Percentiles rank a stretch among this genome's conserved stretches.
Evolutionary conservation across 2,888 invertebrate genomes (phyloP).

Genomic region (Synanthedon formicaeformis): DNA sequence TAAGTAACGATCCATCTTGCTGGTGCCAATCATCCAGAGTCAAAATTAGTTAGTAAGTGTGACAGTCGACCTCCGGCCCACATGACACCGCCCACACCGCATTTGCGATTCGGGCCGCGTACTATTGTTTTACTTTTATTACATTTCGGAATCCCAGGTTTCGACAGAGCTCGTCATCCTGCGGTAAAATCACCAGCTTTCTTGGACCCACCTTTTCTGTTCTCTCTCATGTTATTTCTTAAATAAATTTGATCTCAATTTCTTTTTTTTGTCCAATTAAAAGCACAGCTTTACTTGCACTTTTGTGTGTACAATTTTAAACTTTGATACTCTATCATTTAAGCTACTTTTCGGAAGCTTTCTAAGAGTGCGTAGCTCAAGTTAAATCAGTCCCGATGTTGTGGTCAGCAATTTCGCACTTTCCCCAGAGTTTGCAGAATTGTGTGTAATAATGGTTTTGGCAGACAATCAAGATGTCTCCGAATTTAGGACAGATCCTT

Average conservation of each 20-base stretch:
- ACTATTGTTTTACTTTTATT: slow-evolving; percentile 62
- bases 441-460: slow-evolving; percentile 20
- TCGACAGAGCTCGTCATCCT: slow-evolving; percentile 24
- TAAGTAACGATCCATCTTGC: slow-evolving; percentile 1
- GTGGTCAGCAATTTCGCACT: slow-evolving; percentile 21
- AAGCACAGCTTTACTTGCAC: background rate
- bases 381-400: slow-evolving; percentile 3
- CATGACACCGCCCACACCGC: slow-evolving; percentile 56
- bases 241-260: too few species aligned
- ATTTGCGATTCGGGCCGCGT: slow-evolving; percentile 61
- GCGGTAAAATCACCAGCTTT: background rate
- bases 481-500: background rate
- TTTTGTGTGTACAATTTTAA: background rate
- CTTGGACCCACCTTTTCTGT: background rate
- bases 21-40: slow-evolving; percentile 20
- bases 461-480: slow-evolving; percentile 29
- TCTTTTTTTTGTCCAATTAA: background rate
- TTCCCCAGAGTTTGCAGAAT: slow-evolving; percentile 19
- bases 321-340: background rate
- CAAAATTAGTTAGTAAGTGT: slow-evolving; percentile 24
- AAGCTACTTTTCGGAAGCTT: background rate
- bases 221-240: too few species aligned
- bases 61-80: slow-evolving; percentile 59
- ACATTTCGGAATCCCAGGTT: slow-evolving; percentile 41
- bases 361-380: background rate